These are phyloP conservation scores for Graptemys geographica DNA, from an alignment of 2,797 vertebrate genomes.

Conservation along the genomic window DNA sequence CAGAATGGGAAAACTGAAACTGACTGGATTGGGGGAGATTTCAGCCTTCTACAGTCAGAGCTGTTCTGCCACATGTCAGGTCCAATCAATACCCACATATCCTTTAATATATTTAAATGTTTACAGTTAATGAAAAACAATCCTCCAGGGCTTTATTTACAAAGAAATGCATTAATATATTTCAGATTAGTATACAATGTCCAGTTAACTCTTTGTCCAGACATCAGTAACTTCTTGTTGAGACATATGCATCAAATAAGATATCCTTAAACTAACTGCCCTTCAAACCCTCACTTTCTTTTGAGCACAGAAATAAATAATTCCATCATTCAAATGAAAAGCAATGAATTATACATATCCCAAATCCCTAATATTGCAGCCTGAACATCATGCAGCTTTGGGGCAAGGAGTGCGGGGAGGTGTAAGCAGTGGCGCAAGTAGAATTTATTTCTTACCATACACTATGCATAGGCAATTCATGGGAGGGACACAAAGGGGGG, in stretches of 20 bases:
- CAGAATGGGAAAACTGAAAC: constrained; percentile 16
- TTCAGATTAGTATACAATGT: neutral
- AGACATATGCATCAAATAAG: neutral
- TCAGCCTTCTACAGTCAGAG: constrained; percentile 11
- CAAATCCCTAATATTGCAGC: neutral
- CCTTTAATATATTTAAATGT: neutral
- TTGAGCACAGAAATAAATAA: neutral
- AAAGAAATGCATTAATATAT: neutral
- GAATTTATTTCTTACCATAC: too few species aligned
- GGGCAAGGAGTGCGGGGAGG: too few species aligned
- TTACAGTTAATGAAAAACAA: neutral
- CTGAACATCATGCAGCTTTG: neutral
- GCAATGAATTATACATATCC: neutral
- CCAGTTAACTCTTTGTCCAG: neutral
- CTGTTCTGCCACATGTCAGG: constrained; percentile 23
- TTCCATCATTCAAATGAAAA: neutral
- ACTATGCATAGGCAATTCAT: too few species aligned
- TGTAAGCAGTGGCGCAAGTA: too few species aligned
- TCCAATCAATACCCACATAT: neutral
- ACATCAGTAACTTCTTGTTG: constrained; percentile 13
- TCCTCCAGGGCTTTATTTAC: neutral
- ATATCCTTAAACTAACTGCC: neutral
- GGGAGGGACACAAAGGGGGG: too few species aligned
- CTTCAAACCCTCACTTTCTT: neutral
- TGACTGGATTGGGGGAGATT: neutral